Evolutionary conservation across 2,113 vertebrate genomes (phyloP).

Genomic region (Centropus bengalensis): DNA sequence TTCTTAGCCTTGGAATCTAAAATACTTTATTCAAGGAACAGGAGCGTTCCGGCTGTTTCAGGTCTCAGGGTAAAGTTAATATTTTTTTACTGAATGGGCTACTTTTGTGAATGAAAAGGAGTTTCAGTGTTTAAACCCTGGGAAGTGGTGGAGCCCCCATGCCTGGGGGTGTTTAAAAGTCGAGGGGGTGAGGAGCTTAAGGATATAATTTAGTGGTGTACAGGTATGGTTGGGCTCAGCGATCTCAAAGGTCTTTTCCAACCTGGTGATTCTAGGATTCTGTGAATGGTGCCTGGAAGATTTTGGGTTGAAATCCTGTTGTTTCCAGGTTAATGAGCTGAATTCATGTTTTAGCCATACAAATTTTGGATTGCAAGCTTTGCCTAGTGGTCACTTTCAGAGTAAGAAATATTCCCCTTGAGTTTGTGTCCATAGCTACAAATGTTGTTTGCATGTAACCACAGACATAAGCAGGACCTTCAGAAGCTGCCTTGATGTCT

Average conservation of each 20-base stretch:
- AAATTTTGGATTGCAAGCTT: neutral
- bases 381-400: neutral
- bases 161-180: no score
- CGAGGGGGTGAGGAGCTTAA: no score
- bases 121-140: neutral
- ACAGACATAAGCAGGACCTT: neutral
- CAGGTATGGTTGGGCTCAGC: no score
- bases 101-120: neutral
- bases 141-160: no score
- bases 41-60: neutral
- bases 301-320: neutral
- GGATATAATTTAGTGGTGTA: no score
- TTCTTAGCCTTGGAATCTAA: neutral
- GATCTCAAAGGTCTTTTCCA: no score
- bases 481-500: conserved; percentile 22
- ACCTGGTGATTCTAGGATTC: no score
- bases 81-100: neutral
- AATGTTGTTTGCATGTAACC: conserved; percentile 10
- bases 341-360: neutral
- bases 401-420: neutral
- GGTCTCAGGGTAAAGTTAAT: neutral
- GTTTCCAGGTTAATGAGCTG: neutral
- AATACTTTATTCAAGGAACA: neutral
- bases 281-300: neutral
- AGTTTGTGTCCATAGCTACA: neutral